Percentiles rank a stretch among this genome's conserved stretches.
Evolutionary conservation across 2,113 vertebrate species (phyloP).

Genomic region (Kryptolebias marmoratus): DNA sequence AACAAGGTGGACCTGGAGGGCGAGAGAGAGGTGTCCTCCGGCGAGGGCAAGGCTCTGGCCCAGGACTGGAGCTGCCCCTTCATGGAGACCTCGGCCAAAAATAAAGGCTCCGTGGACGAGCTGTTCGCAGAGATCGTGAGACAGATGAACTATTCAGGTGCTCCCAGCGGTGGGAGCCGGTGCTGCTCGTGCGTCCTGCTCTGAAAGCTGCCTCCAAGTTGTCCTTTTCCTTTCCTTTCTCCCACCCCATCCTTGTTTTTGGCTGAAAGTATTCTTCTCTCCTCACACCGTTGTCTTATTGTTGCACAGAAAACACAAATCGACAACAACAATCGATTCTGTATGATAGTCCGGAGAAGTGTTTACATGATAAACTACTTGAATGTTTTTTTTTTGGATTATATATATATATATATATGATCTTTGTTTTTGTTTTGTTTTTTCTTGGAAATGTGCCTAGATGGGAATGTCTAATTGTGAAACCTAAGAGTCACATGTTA

Average conservation of each 20-base stretch:
- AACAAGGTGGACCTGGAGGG: constrained; percentile 90
- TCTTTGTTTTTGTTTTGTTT: constrained; percentile 77
- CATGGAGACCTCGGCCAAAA: constrained; percentile 96
- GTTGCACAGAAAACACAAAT: constrained; percentile 70
- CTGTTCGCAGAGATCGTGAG: constrained; percentile 94
- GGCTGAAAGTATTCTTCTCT: constrained; percentile 42
- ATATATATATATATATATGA: constrained; percentile 20
- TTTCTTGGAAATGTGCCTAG: constrained; percentile 80
- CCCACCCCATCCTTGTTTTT: no score
- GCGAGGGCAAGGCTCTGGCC: constrained; percentile 93
- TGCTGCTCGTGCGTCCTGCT: constrained; percentile 84
- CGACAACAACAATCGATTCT: constrained; percentile 66
- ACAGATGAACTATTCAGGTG: constrained; percentile 96
- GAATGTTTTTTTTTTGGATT: constrained; percentile 73
- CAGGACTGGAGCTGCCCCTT: constrained; percentile 97
- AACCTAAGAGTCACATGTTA: constrained; percentile 75
- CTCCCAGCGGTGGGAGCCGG: constrained; percentile 88
- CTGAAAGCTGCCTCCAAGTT: constrained; percentile 42
- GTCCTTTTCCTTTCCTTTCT: constrained; percentile 7
- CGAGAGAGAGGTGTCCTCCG: constrained; percentile 91
- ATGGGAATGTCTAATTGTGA: constrained; percentile 77
- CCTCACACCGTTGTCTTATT: constrained; percentile 76
- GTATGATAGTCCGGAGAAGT: constrained; percentile 77
- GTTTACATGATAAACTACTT: constrained; percentile 82
- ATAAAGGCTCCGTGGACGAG: constrained; percentile 94